Conservation (phyloP, 2,888 invertebrate species). For the Taenaris catops region DNA sequence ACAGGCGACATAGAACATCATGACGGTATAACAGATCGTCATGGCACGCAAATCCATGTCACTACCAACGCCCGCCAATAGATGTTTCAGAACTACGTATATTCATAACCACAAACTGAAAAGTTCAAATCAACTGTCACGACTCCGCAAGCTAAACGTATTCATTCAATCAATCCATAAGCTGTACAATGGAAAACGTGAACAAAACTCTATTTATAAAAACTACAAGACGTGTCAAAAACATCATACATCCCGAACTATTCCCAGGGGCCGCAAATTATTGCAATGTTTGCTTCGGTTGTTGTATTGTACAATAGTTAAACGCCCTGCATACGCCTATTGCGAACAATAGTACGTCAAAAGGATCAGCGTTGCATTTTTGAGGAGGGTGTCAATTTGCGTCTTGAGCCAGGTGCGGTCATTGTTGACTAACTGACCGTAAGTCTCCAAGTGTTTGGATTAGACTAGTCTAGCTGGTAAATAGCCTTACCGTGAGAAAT, state of each 20-base stretch:
- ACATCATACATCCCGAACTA: constrained; percentile 44
- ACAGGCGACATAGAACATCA: no score
- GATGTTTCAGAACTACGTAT: no score
- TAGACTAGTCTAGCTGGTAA: constrained; percentile 54
- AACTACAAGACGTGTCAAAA: constrained; percentile 66
- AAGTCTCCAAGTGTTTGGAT: constrained; percentile 50
- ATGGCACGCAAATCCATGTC: no score
- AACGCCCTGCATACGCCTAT: constrained; percentile 61
- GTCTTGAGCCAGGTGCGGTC: constrained; percentile 60
- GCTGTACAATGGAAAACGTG: constrained; percentile 44
- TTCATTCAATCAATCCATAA: constrained; percentile 27
- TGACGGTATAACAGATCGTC: no score
- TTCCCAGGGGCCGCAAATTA: constrained; percentile 68
- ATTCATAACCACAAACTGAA: constrained; percentile 17
- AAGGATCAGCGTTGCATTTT: constrained; percentile 48
- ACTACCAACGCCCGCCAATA: no score
- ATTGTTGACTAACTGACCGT: constrained; percentile 72
- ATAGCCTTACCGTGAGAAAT: constrained; percentile 61
- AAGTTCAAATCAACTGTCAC: constrained; percentile 11
- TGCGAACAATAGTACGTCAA: constrained; percentile 52
- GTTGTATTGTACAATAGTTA: constrained; percentile 46
- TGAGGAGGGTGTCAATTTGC: constrained; percentile 67
- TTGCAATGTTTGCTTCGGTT: constrained; percentile 64
- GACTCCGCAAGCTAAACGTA: constrained; percentile 12
- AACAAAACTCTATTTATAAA: constrained; percentile 47